These are phyloP conservation scores for Synanthedon andrenaeformis DNA, from an alignment of 2,888 invertebrate genomes.

Conservation along the genomic window DNA sequence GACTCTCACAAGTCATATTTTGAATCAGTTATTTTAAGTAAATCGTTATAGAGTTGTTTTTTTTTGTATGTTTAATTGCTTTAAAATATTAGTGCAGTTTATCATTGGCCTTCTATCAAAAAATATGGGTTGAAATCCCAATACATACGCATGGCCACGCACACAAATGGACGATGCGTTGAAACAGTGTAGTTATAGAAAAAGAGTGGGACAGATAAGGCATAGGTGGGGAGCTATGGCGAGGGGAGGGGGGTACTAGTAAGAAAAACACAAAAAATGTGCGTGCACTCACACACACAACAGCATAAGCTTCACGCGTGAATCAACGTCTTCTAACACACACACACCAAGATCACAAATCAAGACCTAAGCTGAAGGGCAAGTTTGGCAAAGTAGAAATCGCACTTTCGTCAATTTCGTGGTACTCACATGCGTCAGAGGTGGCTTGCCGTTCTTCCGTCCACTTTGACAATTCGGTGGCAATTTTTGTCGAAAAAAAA, in stretches of 20 bases:
- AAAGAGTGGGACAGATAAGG: conserved; percentile 66
- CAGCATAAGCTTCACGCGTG: conserved; percentile 16
- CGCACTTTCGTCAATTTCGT: too few species aligned
- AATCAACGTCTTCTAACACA: conserved; percentile 22
- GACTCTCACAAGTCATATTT: too few species aligned
- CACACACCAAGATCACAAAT: conserved; percentile 29
- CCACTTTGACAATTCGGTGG: conserved; percentile 69
- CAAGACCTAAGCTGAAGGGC: conserved; percentile 51
- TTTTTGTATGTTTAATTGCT: conserved; percentile 10
- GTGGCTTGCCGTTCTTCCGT: conserved; percentile 65
- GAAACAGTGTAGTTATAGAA: conserved; percentile 50
- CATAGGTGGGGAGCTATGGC: conserved; percentile 48
- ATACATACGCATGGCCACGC: conserved; percentile 40
- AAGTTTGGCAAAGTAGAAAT: conserved; percentile 15
- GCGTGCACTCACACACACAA: conserved; percentile 57
- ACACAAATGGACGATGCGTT: conserved; percentile 27
- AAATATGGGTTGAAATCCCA: conserved; percentile 66
- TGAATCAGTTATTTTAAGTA: too few species aligned
- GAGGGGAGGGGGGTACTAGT: conserved; percentile 42
- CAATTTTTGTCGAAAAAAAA: conserved; percentile 59
- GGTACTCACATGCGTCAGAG: conserved; percentile 67
- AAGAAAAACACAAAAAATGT: conserved; percentile 64
- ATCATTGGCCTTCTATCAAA: conserved; percentile 62
- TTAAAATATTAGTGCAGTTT: conserved; percentile 8
- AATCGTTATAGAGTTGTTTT: conserved; percentile 13